Evolutionary conservation across 2,797 vertebrate genomes (phyloP), one percentile per base, ranked within the genome.

Genomic region (Phrynocephalus guinanensis): DNA sequence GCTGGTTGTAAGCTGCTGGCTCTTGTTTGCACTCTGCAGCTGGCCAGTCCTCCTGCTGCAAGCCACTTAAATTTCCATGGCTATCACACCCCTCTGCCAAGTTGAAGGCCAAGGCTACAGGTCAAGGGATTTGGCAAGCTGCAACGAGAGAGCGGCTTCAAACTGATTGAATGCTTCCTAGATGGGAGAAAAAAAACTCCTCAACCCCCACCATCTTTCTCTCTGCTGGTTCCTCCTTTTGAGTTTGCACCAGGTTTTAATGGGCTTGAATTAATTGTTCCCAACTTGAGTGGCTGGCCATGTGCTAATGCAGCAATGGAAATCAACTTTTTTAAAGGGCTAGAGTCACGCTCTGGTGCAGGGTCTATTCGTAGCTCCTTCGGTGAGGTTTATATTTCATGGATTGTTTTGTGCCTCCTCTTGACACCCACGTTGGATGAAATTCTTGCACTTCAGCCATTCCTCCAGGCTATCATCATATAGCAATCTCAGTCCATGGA

Each of bases 321-420:
- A 38, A 22, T 11, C 11, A 0, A 0, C 56, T 0, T 15, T 63
- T 9, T 60, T 60, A 0, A 63, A 20, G 60, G 16, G 26, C 85
- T 92, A 83, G 78, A 68, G 89, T 92, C 90, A 91, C 20, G 50
- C 89, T 82, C 89, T 80, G 9, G 50, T 89, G 91, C 91, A 1
- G 73, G 10, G 89, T 84, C 90, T 91, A 68, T 66, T 48, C 79
- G 68, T 75, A 66, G 67, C 79, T 33, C 5, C n/a, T 18, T 92
- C 82, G 0, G 0, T 9, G 88, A 52, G 66, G 78, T 78, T 90
- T 89, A 78, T 93, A 73, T 80, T 92, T 93, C 68, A 84, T 90
- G 86, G 87, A 91, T 93, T 93, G 91, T 95, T 94, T 91, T 92
- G 90, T 91, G 28, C 4, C 82, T 93, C 89, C 87, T 88, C 13